These are phyloP conservation scores for Dendroctonus ponderosae DNA, from an alignment of 1,140 invertebrate species.

Conservation along the genomic window DNA sequence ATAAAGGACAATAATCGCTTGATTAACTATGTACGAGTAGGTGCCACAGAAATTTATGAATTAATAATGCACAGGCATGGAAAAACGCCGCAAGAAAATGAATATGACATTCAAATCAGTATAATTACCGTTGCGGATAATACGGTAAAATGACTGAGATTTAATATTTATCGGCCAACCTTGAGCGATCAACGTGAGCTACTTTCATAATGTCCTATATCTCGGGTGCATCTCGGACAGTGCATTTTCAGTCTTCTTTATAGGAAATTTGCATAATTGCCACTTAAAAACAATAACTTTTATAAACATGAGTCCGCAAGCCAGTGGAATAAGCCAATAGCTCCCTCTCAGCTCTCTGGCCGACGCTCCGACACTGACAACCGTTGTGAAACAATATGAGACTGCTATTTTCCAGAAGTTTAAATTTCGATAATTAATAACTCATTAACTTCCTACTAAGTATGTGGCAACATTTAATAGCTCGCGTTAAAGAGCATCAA, in stretches of 20 bases:
- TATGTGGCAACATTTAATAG: too few relatives aligned
- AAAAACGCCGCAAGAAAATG: constrained; percentile 19
- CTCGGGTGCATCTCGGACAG: constrained; percentile 7
- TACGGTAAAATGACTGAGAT: constrained; percentile 24
- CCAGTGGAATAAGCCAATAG: too few relatives aligned
- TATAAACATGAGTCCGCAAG: too few relatives aligned
- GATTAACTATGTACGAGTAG: neutral
- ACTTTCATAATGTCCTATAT: constrained; percentile 18
- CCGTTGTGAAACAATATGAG: too few relatives aligned
- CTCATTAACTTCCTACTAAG: too few relatives aligned
- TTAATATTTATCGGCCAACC: constrained; percentile 21
- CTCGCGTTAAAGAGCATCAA: neutral
- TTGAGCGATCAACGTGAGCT: constrained; percentile 27
- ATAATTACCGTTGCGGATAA: constrained; percentile 11
- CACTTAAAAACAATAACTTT: too few relatives aligned
- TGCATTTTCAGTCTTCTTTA: constrained; percentile 11
- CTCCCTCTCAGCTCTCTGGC: too few relatives aligned
- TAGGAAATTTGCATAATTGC: constrained; percentile 6
- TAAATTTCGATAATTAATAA: too few relatives aligned
- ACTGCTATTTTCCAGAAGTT: too few relatives aligned
- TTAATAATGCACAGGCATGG: constrained; percentile 17
- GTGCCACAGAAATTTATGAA: constrained; percentile 15
- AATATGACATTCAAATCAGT: constrained; percentile 28
- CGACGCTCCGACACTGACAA: too few relatives aligned
- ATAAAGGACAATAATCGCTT: too few relatives aligned